Base-by-base conservation (phyloP, 2,888 invertebrate species). In the Brachypalpus laphriformis region DNA sequence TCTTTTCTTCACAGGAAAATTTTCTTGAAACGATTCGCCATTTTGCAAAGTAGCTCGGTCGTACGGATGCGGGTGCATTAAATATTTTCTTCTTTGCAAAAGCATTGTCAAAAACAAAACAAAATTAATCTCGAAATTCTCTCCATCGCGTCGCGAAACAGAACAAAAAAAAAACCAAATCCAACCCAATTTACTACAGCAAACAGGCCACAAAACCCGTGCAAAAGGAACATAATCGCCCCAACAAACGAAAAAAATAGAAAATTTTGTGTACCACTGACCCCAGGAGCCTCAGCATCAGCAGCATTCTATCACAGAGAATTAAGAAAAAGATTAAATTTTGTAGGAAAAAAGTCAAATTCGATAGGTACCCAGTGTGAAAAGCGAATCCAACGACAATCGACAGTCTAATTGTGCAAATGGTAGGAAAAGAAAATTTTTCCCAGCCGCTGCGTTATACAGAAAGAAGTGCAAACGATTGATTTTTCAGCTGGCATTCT, bases 31-130 rank as follows among this genome's bases (percentile, higher is more conserved):
- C 71, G 68, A 74, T 86, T 88, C 88, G 88, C 88, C 88, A 88
- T 88, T 88, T 88, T 88, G 88, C 88, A 82, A 87, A 88, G 88
- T 87, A 88, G 88, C 83, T 88, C 87, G 88, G 81, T 87, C 82
- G 88, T 87, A 56, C 86, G 87, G 87, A 78, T 87, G 87, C 87
- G 87, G 87, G 87, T 87, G 81, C 83, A 81, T 83, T 85, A 70
- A 76, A 78, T 78, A 61, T 80, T 86, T 74, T 87, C 74, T 76
- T 82, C 76, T 74, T 83, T 71, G 71, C 83, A 86, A 75, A 65
- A 81, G 59, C 59, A 42, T 22, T 49, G 25, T 61, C 49, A 66
- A 65, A 65, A 80, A 78, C 56, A 70, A 81, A 65, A 54, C 56
- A 71, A 76, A 56, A 25, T 70, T 40, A 4, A 37, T 57, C 63